These are phyloP conservation scores for Synergus gifuensis DNA, from an alignment of 2,888 invertebrate species.

Conservation along the genomic window DNA sequence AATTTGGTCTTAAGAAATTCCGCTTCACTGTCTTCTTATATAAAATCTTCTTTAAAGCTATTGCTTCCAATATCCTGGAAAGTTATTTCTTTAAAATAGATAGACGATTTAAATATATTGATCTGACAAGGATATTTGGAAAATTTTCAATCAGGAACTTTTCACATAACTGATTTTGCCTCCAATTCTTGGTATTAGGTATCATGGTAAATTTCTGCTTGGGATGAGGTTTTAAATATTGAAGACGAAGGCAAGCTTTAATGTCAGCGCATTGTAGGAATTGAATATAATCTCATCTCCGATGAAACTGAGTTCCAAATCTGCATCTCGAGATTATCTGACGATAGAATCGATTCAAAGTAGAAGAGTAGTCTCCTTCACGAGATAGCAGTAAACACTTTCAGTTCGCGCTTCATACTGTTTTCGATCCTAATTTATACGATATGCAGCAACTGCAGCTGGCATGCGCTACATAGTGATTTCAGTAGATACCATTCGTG, in stretches of 20 bases:
- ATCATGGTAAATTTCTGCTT: no score
- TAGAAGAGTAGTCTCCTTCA: conserved; percentile 29
- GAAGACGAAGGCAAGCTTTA: neutral
- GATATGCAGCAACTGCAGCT: conserved; percentile 12
- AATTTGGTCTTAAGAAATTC: conserved; percentile 36
- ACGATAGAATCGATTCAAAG: conserved; percentile 19
- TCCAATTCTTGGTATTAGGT: no score
- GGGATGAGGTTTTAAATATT: neutral
- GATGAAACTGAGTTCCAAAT: conserved; percentile 24
- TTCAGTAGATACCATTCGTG: conserved; percentile 25
- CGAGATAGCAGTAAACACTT: conserved; percentile 27
- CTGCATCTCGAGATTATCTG: conserved; percentile 26
- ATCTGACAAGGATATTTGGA: neutral
- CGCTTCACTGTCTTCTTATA: conserved; percentile 22
- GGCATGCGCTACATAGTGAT: conserved; percentile 19
- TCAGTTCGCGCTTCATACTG: conserved; percentile 14
- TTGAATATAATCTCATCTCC: conserved; percentile 7
- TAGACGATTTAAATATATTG: neutral
- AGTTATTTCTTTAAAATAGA: neutral
- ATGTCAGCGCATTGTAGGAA: neutral
- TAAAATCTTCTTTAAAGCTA: conserved; percentile 16
- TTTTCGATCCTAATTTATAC: conserved; percentile 11
- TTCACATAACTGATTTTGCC: neutral
- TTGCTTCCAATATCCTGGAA: neutral
- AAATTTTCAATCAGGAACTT: no score